Evolutionary conservation across 2,888 invertebrate species (phyloP), one percentile per base, ranked within the genome.

Genomic region (Halocaridina rubra): DNA sequence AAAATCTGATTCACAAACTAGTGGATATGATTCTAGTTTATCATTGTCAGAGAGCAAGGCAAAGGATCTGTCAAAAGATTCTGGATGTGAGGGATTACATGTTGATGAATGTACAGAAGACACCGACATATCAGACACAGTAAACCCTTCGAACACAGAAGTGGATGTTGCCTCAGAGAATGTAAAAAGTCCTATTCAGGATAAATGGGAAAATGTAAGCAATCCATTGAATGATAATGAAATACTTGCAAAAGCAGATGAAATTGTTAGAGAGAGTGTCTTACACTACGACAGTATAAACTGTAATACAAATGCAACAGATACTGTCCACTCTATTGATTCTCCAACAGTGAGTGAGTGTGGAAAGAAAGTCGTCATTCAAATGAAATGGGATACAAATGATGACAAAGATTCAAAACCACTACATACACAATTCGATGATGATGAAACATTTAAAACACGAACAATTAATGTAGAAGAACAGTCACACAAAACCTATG

Each of bases 1-100:
- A 24, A 82, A 82, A 19, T 82, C 81, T 13, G 81, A 82, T 30
- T 82, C 81, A 5, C 81, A 82, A 39, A 82, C 81, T 19, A 82
- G 81, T 67, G 81, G 81, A 8, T 82, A 82, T 53, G 81, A 82
- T 24, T 82, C 81, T n/a, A 76, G 81, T 53, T 30, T 64, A 16
- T 81, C 81, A 57, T 32, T 67, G 22, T 71, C 80, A 72, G 59
- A 77, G 27, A 61, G 61, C 24, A 77, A 61, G 22, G 32, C 29
- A 19, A 53, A 33, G 30, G 24, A 39, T 29, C 29, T 57, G 30
- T 10, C 67, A 10, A 69, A 27, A 30, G 71, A 69, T 30, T 69
- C 69, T 69, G 69, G 29, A 30, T 27, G 27, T 69, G 69, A 69
- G 7, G n/a, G 19, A 2, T 29, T 30, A 3, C 19, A 10, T 53